Conservation (phyloP, 2,113 vertebrate genomes). For the Forbesichthys agassizii region DNA sequence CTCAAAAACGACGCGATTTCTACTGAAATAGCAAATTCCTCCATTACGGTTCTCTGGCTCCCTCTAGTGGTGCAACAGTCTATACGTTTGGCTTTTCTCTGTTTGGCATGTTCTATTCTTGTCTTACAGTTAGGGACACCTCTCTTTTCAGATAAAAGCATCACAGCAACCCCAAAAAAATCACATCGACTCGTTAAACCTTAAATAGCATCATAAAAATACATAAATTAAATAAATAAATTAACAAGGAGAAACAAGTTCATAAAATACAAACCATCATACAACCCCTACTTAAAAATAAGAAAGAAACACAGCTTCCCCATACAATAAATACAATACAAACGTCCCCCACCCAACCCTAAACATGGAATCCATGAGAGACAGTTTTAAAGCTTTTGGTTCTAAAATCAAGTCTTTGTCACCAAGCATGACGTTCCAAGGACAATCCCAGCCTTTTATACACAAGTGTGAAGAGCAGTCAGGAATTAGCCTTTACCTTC, state of each 20-base stretch:
- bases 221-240: conserved; percentile 78
- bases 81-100: conserved; percentile 62
- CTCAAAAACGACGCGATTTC: no score
- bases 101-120: conserved; percentile 58
- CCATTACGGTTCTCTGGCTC: conserved; percentile 30
- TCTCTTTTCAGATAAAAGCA: conserved; percentile 51
- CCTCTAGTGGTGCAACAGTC: conserved; percentile 52
- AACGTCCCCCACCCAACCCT: conserved; percentile 12
- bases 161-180: conserved; percentile 63
- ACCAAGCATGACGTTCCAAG: conserved; percentile 52
- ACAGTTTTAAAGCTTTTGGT: conserved; percentile 87
- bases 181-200: conserved; percentile 66
- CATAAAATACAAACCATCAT: conserved; percentile 69
- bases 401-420: conserved; percentile 83
- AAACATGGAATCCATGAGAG: conserved; percentile 74
- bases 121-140: conserved; percentile 45
- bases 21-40: conserved; percentile 11
- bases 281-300: conserved; percentile 40
- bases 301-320: conserved; percentile 61
- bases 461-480: conserved; percentile 70
- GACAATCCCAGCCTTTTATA: conserved; percentile 66
- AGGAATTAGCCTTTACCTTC: conserved; percentile 67
- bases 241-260: conserved; percentile 64
- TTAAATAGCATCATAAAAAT: conserved; percentile 76
- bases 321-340: conserved; percentile 74